Evolutionary conservation across 2,113 vertebrate genomes (phyloP), one percentile per base, ranked within the genome.

Genomic region (Oreochromis aureus): DNA sequence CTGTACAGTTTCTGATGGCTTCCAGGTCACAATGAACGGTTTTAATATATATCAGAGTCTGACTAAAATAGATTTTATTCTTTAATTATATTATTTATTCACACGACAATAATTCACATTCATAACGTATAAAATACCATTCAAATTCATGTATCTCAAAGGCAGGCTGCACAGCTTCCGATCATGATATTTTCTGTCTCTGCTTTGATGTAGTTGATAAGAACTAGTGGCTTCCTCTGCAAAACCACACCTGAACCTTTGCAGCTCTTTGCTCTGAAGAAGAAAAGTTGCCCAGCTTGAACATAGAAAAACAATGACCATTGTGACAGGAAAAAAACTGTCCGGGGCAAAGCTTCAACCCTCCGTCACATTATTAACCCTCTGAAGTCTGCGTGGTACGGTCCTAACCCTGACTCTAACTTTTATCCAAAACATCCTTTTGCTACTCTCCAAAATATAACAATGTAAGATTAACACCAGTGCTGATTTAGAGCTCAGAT

Each of bases 371-470:
- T 44, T 16, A 2, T 46, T 16, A 44, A 46, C 2, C 69, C 16
- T 6, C 39, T 46, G 69, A 46, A 22, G 69, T 46, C 13, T 27
- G 3, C 10, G 39, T 46, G 39, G n/a, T 44, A 0, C 22, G 1
- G 13, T 15, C 69, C 8, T 46, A 46, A 46, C 22, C 22, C 2
- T 73, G 41, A 69, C 63, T 2, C 10, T 19, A 41, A 66, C 61
- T 9, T 44, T 69, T 2, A 24, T 15, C n/a, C 0, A 71, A 44
- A 71, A 24, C n/a, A 24, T 16, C 12, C 36, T 71, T 44, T 71
- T 71, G 5, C 12, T 44, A 0, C 66, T 71, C 0, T 71, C 5
- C 0, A 1, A 32, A 18, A 59, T 32, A 18, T 32, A 32, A 27
- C 13, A 16, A 9, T 27, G 24, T 59, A 59, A 16, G 24, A 30